phyloP scores from a whole-genome alignment of 2,113 vertebrate species.

The Xyliphius kryptos region DNA sequence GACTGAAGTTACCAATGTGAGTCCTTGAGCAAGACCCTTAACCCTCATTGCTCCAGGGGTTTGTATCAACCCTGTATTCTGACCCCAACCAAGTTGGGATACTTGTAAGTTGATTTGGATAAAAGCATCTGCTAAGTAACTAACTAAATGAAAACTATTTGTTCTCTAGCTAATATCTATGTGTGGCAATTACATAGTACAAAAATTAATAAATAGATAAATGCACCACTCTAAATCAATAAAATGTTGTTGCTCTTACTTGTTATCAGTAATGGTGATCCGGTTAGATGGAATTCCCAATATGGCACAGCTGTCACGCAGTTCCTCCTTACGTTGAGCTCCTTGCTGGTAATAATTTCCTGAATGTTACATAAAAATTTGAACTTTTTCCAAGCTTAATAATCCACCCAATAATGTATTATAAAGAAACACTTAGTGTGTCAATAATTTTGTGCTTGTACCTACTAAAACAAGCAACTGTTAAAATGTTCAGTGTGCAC shows the following conservation, averaged over 20 bases:
- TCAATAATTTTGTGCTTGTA: too few species aligned
- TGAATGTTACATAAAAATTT: conserved; percentile 45
- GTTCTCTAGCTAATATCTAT: conserved; percentile 31
- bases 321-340: conserved; percentile 78
- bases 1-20: too few species aligned
- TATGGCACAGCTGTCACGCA: conserved; percentile 78
- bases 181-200: not conserved
- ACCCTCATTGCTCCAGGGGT: too few species aligned
- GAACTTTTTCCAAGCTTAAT: not conserved
- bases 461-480: too few species aligned
- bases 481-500: too few species aligned
- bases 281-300: conserved; percentile 77
- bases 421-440: too few species aligned
- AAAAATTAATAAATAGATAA: not conserved
- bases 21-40: too few species aligned
- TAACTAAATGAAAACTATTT: conserved; percentile 41
- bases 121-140: too few species aligned
- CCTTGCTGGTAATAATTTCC: conserved; percentile 93
- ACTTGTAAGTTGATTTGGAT: too few species aligned
- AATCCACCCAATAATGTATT: not conserved
- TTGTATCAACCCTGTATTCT: too few species aligned
- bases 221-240: not conserved
- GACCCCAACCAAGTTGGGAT: too few species aligned
- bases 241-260: conserved; percentile 63
- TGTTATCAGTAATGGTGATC: conserved; percentile 77